These are phyloP conservation scores for Archegozetes longisetosus DNA, from an alignment of 1,140 invertebrate species.

Conservation along the genomic window DNA sequence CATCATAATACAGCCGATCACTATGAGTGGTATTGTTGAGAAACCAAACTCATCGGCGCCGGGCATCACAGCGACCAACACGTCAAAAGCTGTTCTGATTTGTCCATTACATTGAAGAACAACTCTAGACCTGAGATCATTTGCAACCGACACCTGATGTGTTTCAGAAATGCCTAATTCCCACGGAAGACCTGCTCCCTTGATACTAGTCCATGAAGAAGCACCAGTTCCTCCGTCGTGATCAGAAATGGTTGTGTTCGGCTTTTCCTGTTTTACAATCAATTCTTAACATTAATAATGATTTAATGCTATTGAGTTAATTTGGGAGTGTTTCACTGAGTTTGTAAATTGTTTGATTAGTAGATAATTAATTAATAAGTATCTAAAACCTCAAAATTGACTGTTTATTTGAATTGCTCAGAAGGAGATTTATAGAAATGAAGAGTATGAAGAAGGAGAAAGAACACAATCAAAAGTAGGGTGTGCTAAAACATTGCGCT, in stretches of 20 bases:
- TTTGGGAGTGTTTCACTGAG: too few relatives aligned
- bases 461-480: too few relatives aligned
- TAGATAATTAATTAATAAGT: too few relatives aligned
- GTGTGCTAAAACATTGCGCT: too few relatives aligned
- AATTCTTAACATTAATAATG: background rate
- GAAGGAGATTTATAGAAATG: too few relatives aligned
- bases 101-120: conserved; percentile 30
- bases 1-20: conserved; percentile 98
- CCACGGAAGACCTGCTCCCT: conserved; percentile 36
- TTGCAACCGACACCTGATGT: conserved; percentile 58
- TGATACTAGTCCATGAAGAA: conserved; percentile 37
- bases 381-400: too few relatives aligned
- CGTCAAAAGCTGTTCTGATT: conserved; percentile 78
- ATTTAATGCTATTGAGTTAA: background rate
- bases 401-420: too few relatives aligned
- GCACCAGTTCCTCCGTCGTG: conserved; percentile 38
- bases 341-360: too few relatives aligned
- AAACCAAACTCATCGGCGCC: conserved; percentile 98
- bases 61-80: conserved; percentile 87
- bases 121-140: conserved; percentile 54
- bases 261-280: conserved; percentile 30
- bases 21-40: conserved; percentile 92
- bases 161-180: conserved; percentile 36
- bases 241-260: conserved; percentile 35
- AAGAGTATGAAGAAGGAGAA: too few relatives aligned